Evolutionary conservation across 1,140 invertebrate genomes (phyloP), one percentile per base, ranked within the genome.

Genomic region (Pseudomyrmex gracilis): DNA sequence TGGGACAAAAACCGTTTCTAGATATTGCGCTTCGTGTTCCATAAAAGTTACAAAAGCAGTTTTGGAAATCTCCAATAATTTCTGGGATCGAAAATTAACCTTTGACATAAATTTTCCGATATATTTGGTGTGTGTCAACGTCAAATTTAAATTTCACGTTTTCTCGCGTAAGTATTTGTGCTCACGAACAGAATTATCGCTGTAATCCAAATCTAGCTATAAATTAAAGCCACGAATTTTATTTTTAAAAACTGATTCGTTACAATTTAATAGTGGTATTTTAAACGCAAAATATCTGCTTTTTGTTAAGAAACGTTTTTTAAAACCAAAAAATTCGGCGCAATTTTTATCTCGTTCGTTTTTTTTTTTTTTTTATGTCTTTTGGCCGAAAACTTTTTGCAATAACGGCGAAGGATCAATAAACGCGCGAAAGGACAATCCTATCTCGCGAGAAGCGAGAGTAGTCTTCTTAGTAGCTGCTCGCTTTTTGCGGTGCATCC

Each of bases 401-500:
- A 64, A 51, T 15, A 49, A 22, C 49, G 63, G 49, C 5, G 47
- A 64, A 53, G 58, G 47, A 12, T 77, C 34, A 45, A 55, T 24
- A 67, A 34, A 45, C 15, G 13, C 34, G 15, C 74, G 10, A 55
- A 77, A 24, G 9, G 15, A 22, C 4, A 34, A 34, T 34, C 34
- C 34, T 34, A 34, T 34, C 34, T 34, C 51, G 49, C 64, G 17
- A 45, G 74, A 77, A 68, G 63, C 63, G 49, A 67, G 63, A 68
- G 61, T 77, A 34, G 34, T 34, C 34, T 34, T 67, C 49, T 67
- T 67, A 64, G 43, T 15, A 67, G 15, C 13, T 17, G n/a, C n/a
- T 51, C 34, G 68, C 67, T 80, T 85, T 82, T 78, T 76, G 0
- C 55, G 15, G 43, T 22, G 34, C 68, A 73, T 87, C 84, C 70